phyloP scores from a whole-genome alignment of 2,113 vertebrate genomes.

The Menidia beryllina region DNA sequence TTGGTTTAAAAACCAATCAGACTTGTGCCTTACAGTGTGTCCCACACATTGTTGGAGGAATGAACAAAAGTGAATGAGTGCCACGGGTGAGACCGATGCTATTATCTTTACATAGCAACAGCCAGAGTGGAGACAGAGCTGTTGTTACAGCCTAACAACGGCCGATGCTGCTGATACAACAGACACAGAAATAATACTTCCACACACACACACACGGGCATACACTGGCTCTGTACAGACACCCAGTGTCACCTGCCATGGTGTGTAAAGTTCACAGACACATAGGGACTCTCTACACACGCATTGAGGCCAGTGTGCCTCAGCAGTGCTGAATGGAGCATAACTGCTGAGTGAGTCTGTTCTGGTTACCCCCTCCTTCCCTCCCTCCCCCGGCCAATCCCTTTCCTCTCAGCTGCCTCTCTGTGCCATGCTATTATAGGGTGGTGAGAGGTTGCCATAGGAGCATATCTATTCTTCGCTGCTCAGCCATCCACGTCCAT shows the following conservation, averaged over 20 bases:
- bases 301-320: slow-evolving; percentile 27
- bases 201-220: not conserved
- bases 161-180: slow-evolving; percentile 40
- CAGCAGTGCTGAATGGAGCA: slow-evolving; percentile 53
- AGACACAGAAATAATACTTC: slow-evolving; percentile 30
- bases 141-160: slow-evolving; percentile 50
- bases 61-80: slow-evolving; percentile 13
- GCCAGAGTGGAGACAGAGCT: slow-evolving; percentile 45
- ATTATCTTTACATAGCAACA: slow-evolving; percentile 54
- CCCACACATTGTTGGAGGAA: slow-evolving; percentile 8
- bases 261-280: not conserved
- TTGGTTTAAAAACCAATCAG: too few species aligned
- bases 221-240: slow-evolving; percentile 27
- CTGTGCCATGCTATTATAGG: slow-evolving; percentile 67
- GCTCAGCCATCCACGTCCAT: slow-evolving; percentile 48
- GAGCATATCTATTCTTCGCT: slow-evolving; percentile 59
- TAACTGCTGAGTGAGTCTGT: slow-evolving; percentile 71
- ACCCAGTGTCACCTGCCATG: slow-evolving; percentile 28
- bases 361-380: slow-evolving; percentile 44
- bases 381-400: slow-evolving; percentile 1
- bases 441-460: slow-evolving; percentile 54
- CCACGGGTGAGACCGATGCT: slow-evolving; percentile 45
- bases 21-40: not conserved
- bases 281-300: slow-evolving; percentile 5
- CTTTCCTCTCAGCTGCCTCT: slow-evolving; percentile 49